These are phyloP conservation scores for Drosophila tsacasi DNA, from an alignment of 1,140 invertebrate genomes.

Conservation along the genomic window DNA sequence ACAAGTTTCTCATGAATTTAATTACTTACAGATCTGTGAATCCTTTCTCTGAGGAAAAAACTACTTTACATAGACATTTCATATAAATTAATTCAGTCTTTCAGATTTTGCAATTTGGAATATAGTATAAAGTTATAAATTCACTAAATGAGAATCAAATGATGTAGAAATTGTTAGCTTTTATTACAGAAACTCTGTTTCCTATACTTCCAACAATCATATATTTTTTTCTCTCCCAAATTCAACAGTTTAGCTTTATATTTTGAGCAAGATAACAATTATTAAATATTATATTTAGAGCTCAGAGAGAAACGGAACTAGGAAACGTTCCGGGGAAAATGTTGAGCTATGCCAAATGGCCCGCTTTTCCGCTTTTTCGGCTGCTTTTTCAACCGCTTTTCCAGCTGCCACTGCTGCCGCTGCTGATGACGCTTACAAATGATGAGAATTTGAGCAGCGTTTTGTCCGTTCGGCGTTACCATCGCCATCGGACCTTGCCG, in stretches of 20 bases:
- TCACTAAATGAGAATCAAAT: too few species aligned
- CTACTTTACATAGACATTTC: not conserved
- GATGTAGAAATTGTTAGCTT: too few species aligned
- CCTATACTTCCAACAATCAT: not conserved
- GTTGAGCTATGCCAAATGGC: slow-evolving; percentile 38
- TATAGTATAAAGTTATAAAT: not conserved
- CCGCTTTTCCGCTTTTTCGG: slow-evolving; percentile 10
- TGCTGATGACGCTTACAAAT: slow-evolving; percentile 72
- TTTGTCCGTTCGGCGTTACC: slow-evolving; percentile 37
- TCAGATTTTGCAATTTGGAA: not conserved
- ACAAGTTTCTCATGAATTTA: slow-evolving; percentile 5
- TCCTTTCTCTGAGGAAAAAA: not conserved
- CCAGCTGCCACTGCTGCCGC: slow-evolving; percentile 38
- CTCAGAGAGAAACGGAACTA: not conserved
- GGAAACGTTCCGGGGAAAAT: slow-evolving; percentile 4
- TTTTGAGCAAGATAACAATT: too few species aligned
- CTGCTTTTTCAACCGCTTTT: slow-evolving; percentile 13
- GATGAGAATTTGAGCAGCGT: slow-evolving; percentile 73
- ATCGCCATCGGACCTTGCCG: slow-evolving; percentile 32
- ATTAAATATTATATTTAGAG: not conserved
- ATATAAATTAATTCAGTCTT: not conserved
- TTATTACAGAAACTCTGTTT: not conserved
- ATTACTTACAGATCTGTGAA: slow-evolving; percentile 10
- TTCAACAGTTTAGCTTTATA: not conserved
- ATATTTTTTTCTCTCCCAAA: not conserved